Conservation (phyloP, 2,797 vertebrate species). For the Manis pentadactyla region DNA sequence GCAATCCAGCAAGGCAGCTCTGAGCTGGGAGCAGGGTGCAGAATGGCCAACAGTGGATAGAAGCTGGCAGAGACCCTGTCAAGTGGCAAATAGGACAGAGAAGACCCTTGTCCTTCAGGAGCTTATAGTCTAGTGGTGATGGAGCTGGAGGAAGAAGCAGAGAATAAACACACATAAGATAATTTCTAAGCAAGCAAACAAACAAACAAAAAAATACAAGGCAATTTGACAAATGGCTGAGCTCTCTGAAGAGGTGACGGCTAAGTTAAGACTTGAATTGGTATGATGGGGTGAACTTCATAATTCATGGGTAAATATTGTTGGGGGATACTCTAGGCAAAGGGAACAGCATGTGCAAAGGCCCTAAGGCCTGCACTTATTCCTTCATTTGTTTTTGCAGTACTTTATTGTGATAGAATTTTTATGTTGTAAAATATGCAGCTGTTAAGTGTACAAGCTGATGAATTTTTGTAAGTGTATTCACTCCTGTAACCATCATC, state of each 20-base stretch:
- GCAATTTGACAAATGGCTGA: neutral
- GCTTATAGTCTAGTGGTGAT: neutral
- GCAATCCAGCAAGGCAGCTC: too few species aligned
- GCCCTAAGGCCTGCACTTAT: neutral
- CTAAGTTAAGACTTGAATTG: neutral
- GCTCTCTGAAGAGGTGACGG: neutral
- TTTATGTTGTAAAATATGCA: neutral
- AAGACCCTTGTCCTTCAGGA: neutral
- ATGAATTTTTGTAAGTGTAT: neutral
- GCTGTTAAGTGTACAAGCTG: neutral
- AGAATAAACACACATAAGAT: neutral
- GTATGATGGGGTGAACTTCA: accelerated
- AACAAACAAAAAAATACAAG: neutral
- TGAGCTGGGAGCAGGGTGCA: neutral
- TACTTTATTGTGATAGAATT: neutral
- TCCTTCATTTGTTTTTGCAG: neutral
- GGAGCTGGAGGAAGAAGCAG: neutral
- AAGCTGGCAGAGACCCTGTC: neutral
- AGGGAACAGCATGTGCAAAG: neutral
- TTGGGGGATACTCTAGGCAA: neutral
- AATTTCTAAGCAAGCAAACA: neutral
- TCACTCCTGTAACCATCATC: neutral
- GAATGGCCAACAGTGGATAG: neutral
- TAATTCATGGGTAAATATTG: neutral
- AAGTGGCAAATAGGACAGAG: neutral